Percentiles rank a stretch among this genome's conserved stretches.
phyloP scores from a whole-genome alignment of 1,140 invertebrate genomes.

The Aphidius gifuensis region DNA sequence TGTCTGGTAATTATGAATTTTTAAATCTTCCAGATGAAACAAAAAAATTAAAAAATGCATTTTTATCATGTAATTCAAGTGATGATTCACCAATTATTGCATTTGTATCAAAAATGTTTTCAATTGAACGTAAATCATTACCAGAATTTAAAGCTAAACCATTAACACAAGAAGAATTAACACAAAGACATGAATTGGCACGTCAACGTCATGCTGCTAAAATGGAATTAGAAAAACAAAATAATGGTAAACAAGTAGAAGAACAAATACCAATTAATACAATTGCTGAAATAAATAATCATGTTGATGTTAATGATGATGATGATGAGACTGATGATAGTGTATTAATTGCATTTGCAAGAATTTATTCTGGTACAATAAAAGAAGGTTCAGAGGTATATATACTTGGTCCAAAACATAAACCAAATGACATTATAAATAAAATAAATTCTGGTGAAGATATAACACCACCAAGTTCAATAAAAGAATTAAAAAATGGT shows the following conservation, averaged over 20 bases:
- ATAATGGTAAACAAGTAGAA: conserved; percentile 31
- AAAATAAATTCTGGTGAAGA: conserved; percentile 40
- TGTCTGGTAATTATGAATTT: conserved; percentile 63
- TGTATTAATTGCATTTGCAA: conserved; percentile 87
- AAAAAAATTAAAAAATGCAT: conserved; percentile 71
- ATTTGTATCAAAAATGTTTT: conserved; percentile 95
- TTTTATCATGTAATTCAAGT: conserved; percentile 68
- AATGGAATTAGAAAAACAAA: conserved; percentile 31
- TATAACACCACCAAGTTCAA: conserved; percentile 57
- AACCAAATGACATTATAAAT: conserved; percentile 64
- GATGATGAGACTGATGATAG: conserved; percentile 39
- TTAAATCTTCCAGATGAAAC: conserved; percentile 69
- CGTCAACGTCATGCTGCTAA: conserved; percentile 62
- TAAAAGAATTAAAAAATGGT: conserved; percentile 67
- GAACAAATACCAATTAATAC: background rate
- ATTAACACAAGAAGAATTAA: conserved; percentile 75
- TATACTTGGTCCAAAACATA: conserved; percentile 87
- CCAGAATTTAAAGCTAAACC: conserved; percentile 71
- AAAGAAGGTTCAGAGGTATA: conserved; percentile 75
- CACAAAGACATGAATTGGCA: conserved; percentile 66
- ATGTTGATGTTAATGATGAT: conserved; percentile 44
- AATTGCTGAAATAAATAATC: too few species aligned
- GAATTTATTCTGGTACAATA: conserved; percentile 88
- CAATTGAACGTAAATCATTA: conserved; percentile 67
- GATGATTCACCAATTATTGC: conserved; percentile 74